Evolutionary conservation across 2,113 vertebrate genomes (phyloP).

Genomic region (Patagioenas fasciata): DNA sequence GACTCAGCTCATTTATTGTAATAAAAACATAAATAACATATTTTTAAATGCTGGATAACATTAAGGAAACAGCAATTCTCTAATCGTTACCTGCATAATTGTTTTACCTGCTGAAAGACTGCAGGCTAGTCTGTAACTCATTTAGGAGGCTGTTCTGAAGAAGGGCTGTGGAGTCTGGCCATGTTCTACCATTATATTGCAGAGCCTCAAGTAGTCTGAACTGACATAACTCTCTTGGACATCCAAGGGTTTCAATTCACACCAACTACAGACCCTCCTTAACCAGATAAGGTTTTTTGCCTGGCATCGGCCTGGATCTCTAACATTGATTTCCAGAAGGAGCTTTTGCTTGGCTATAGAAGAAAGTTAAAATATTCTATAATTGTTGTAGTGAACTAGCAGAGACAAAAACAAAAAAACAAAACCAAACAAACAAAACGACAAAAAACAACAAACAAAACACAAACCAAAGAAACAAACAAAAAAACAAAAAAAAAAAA

Average conservation of each 20-base stretch:
- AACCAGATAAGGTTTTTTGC: not conserved
- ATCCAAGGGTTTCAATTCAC: not conserved
- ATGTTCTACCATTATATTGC: not conserved
- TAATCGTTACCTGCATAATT: not conserved
- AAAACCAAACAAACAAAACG: too few relatives aligned
- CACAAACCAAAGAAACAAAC: too few relatives aligned
- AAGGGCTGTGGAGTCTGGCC: not conserved
- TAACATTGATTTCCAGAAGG: not conserved
- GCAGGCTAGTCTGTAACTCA: not conserved
- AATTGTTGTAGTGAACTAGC: not conserved
- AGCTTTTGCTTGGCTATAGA: not conserved
- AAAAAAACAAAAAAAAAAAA: not conserved
- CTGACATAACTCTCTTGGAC: not conserved
- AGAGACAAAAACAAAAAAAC: not conserved
- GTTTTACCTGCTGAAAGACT: not conserved
- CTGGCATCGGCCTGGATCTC: fast-evolving
- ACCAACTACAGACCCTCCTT: not conserved
- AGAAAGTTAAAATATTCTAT: not conserved
- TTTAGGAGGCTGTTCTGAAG: not conserved
- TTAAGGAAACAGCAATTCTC: not conserved
- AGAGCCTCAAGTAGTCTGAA: not conserved
- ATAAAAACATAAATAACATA: not conserved
- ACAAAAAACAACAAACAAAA: too few relatives aligned
- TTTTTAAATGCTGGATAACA: not conserved
- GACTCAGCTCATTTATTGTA: not conserved